Evolutionary conservation across 1,140 invertebrate genomes (phyloP).

Genomic region (Coptotermes formosanus): DNA sequence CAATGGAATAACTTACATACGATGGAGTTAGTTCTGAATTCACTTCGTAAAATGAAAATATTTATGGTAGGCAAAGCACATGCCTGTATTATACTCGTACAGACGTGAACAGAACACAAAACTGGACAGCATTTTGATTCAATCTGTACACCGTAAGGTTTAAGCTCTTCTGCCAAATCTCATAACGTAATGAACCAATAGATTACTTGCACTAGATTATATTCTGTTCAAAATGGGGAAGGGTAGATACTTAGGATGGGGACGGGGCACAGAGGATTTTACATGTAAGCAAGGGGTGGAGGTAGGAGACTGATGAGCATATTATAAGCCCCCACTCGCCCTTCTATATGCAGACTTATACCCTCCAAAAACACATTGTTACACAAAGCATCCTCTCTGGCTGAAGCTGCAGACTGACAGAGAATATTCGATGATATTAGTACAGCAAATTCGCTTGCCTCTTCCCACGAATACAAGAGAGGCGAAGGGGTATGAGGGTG

Average conservation of each 20-base stretch:
- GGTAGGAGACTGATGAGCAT: neutral
- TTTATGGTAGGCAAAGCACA: no score
- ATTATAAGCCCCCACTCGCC: constrained; percentile 39
- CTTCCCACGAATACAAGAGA: constrained; percentile 18
- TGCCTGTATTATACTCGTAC: no score
- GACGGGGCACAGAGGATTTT: constrained; percentile 6
- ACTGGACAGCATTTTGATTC: neutral
- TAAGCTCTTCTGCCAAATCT: constrained; percentile 26
- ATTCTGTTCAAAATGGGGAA: constrained; percentile 33
- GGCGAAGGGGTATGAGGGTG: constrained; percentile 3
- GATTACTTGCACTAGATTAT: constrained; percentile 32
- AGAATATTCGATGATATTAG: constrained; percentile 14
- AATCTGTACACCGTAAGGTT: constrained; percentile 10
- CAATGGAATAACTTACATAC: no score
- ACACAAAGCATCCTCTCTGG: constrained; percentile 21
- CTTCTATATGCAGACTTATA: constrained; percentile 22
- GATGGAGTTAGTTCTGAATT: no score
- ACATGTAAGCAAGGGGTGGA: neutral
- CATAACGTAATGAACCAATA: constrained; percentile 33
- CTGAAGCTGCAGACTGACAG: constrained; percentile 3
- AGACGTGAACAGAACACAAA: no score
- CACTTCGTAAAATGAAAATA: no score
- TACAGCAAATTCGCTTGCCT: constrained; percentile 17
- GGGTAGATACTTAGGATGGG: neutral
- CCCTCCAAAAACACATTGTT: constrained; percentile 32